Evolutionary conservation across 2,797 vertebrate genomes (phyloP).

Genomic region (Bradypus variegatus): DNA sequence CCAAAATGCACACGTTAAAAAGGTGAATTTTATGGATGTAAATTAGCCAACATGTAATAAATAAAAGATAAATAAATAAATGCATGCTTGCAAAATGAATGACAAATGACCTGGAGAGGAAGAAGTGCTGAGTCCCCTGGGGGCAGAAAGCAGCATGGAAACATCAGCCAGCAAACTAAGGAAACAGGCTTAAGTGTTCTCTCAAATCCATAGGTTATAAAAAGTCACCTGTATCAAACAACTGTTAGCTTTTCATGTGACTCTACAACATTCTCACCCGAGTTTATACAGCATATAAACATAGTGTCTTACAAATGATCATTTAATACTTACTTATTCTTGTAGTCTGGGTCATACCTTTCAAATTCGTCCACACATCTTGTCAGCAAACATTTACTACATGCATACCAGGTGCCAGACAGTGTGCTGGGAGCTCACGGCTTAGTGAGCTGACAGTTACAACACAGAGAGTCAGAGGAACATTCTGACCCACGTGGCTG

Average conservation of each 20-base stretch:
- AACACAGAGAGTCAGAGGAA: not conserved
- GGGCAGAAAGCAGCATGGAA: not conserved
- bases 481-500: not conserved
- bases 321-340: not conserved
- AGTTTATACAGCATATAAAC: not conserved
- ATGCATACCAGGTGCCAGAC: not conserved
- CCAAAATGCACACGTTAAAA: not conserved
- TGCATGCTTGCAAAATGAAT: not conserved
- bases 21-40: not conserved
- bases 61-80: not conserved
- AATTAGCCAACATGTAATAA: not conserved
- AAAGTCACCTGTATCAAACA: constrained; percentile 23
- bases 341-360: not conserved
- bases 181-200: not conserved
- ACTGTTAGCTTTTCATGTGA: constrained; percentile 23
- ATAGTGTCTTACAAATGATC: not conserved
- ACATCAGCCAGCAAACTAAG: not conserved
- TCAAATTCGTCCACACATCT: constrained; percentile 3
- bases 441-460: not conserved
- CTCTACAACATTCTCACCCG: constrained; percentile 1
- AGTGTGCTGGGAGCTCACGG: not conserved
- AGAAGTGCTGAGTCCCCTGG: not conserved
- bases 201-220: not conserved
- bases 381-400: not conserved
- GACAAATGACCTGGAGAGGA: not conserved